phyloP scores from a whole-genome alignment of 2,888 invertebrate species.

The Agriopis marginaria region DNA sequence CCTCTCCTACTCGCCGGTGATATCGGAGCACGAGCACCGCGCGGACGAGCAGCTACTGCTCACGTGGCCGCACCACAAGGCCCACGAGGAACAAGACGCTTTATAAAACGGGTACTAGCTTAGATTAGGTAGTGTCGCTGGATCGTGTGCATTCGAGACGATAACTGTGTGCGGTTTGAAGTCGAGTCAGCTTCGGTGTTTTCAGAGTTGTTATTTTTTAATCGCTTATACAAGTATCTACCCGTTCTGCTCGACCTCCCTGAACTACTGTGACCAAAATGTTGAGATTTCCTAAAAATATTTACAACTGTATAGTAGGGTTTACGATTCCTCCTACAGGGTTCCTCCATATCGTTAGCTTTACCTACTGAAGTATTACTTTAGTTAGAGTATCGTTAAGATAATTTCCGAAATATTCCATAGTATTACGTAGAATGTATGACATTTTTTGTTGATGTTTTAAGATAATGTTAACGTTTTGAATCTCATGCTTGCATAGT shows the following conservation, averaged over 20 bases:
- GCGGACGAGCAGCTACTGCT: slow-evolving; percentile 84
- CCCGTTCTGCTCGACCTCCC: slow-evolving; percentile 69
- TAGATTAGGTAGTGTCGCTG: slow-evolving; percentile 62
- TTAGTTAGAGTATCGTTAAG: slow-evolving; percentile 76
- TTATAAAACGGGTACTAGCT: slow-evolving; percentile 75
- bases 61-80: slow-evolving; percentile 82
- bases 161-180: slow-evolving; percentile 73
- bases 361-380: slow-evolving; percentile 84
- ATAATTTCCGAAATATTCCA: slow-evolving; percentile 78
- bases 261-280: slow-evolving; percentile 75
- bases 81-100: slow-evolving; percentile 68
- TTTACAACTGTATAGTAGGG: slow-evolving; percentile 74
- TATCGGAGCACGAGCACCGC: slow-evolving; percentile 62
- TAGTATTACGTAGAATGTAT: slow-evolving; percentile 67
- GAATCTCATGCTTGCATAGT: slow-evolving; percentile 30
- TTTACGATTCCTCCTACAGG: slow-evolving; percentile 82
- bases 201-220: slow-evolving; percentile 68
- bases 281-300: slow-evolving; percentile 68
- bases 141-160: slow-evolving; percentile 69
- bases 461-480: slow-evolving; percentile 28
- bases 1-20: slow-evolving; percentile 79
- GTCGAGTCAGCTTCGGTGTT: slow-evolving; percentile 71
- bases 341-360: slow-evolving; percentile 86
- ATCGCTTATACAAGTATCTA: slow-evolving; percentile 63
- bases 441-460: slow-evolving; percentile 56